Evolutionary conservation across 1,140 invertebrate species (phyloP).

Genomic region (Chironomus striatipennis): DNA sequence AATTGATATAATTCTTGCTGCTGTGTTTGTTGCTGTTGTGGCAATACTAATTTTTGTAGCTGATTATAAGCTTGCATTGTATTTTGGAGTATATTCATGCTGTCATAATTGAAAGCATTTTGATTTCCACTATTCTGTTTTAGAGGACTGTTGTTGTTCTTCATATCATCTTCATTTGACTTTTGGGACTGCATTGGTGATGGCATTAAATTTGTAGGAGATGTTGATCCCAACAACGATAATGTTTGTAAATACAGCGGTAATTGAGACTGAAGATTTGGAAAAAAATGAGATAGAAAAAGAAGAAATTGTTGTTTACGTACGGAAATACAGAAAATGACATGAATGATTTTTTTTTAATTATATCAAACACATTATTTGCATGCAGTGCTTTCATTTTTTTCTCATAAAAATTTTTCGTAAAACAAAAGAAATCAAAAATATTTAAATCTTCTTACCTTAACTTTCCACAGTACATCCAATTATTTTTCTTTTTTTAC

Average conservation of each 20-base stretch:
- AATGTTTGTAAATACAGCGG: slow-evolving; percentile 9
- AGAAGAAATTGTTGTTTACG: no score
- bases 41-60: not conserved
- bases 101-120: slow-evolving; percentile 7
- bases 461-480: no score
- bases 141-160: not conserved
- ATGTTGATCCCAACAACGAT: not conserved
- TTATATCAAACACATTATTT: no score
- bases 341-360: no score
- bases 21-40: slow-evolving; percentile 33
- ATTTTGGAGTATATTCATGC: not conserved
- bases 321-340: no score
- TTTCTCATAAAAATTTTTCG: no score
- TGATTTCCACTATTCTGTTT: not conserved
- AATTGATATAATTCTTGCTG: slow-evolving; percentile 38
- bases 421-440: no score
- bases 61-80: not conserved
- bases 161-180: not conserved
- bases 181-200: not conserved
- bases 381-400: no score
- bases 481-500: no score
- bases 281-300: not conserved
- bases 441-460: no score
- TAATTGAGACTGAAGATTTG: slow-evolving; percentile 6
- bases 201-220: not conserved